Conservation (phyloP, 1,140 invertebrate genomes). For the Scaptomyza graminum region DNA sequence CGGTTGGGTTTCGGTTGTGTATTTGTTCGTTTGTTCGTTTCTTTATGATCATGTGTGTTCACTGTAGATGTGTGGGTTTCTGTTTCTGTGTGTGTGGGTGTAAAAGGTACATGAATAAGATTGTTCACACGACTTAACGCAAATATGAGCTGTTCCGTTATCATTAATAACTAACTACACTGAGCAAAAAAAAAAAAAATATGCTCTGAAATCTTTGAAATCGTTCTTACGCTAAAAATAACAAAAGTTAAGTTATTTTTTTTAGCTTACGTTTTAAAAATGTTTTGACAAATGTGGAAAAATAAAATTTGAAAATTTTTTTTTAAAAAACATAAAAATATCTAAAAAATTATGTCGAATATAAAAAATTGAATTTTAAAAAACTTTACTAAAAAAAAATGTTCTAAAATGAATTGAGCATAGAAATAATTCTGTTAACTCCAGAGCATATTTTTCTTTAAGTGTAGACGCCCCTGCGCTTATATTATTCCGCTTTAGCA, state of each 20-base stretch:
- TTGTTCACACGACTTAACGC: conserved; percentile 65
- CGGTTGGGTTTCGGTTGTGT: conserved; percentile 59
- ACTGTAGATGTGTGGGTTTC: background rate
- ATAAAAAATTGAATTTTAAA: too few species aligned
- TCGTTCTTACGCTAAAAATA: background rate
- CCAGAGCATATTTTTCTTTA: background rate
- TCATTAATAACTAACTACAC: background rate
- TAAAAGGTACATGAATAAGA: conserved; percentile 78
- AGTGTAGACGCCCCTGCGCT: background rate
- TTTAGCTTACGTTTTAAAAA: too few species aligned
- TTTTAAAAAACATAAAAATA: too few species aligned
- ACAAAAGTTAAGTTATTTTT: background rate
- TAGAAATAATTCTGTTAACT: too few species aligned
- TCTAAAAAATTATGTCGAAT: too few species aligned
- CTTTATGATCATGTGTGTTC: conserved; percentile 12
- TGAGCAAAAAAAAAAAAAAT: background rate
- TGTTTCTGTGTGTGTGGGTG: conserved; percentile 32
- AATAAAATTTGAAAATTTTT: too few species aligned
- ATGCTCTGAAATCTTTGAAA: background rate
- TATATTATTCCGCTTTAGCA: conserved; percentile 8
- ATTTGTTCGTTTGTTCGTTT: conserved; percentile 19
- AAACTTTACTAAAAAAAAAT: too few species aligned
- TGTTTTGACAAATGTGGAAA: too few species aligned
- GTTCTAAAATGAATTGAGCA: too few species aligned
- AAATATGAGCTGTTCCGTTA: background rate